Evolutionary conservation across 1,140 invertebrate species (phyloP).

Genomic region (Lordiphosa stackelbergi): DNA sequence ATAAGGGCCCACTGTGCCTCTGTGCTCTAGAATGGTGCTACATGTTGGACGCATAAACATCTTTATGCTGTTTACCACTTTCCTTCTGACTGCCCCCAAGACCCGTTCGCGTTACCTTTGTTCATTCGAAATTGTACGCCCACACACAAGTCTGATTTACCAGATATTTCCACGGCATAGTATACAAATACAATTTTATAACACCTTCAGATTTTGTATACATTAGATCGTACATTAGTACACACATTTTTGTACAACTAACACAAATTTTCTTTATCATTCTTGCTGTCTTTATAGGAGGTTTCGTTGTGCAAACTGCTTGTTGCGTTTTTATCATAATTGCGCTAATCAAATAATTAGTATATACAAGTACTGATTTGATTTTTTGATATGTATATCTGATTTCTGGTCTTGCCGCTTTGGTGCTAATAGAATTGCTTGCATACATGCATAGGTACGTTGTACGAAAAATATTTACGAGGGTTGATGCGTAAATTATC

Average conservation of each 20-base stretch:
- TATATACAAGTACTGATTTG: conserved; percentile 19
- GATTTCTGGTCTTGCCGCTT: conserved; percentile 20
- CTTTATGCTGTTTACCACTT: conserved; percentile 21
- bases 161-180: conserved; percentile 15
- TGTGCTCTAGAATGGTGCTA: conserved; percentile 24
- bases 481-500: too few species aligned
- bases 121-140: conserved; percentile 26
- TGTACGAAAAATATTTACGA: too few species aligned
- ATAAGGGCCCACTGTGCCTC: background rate
- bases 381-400: conserved; percentile 18
- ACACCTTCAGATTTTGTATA: conserved; percentile 14
- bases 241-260: conserved; percentile 10
- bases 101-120: background rate
- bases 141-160: conserved; percentile 25
- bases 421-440: conserved; percentile 37
- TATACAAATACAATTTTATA: conserved; percentile 18
- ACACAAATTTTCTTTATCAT: conserved; percentile 21
- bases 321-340: conserved; percentile 60
- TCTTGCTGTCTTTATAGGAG: conserved; percentile 9
- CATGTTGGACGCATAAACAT: conserved; percentile 48
- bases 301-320: conserved; percentile 26
- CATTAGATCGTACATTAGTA: conserved; percentile 3
- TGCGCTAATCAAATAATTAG: conserved; percentile 48
- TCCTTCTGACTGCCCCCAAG: background rate
- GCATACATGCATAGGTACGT: too few species aligned